Conservation (phyloP, 2,113 vertebrate species). For the Vireo altiloquus region DNA sequence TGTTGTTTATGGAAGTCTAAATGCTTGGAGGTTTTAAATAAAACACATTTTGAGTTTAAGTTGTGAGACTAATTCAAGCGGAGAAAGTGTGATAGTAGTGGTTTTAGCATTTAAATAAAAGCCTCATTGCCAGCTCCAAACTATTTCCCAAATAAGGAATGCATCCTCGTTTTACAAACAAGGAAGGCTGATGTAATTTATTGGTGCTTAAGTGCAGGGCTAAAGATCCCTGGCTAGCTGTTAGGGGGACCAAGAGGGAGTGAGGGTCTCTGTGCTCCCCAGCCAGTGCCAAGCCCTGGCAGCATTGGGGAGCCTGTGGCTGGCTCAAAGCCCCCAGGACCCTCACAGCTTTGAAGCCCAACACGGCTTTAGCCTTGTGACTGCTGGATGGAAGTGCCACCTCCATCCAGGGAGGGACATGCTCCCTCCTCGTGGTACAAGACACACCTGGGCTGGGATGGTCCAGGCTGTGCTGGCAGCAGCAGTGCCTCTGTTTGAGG, state of each 20-base stretch:
- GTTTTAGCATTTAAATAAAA: background rate
- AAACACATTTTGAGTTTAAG: background rate
- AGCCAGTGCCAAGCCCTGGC: background rate
- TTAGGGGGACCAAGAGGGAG: background rate
- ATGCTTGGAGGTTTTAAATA: background rate
- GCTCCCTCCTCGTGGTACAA: background rate
- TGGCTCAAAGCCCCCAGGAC: rapidly evolving
- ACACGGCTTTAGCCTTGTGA: background rate
- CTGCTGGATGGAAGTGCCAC: background rate
- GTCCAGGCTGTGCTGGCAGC: background rate
- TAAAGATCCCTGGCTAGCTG: background rate
- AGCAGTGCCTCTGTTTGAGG: background rate
- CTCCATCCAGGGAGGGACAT: background rate
- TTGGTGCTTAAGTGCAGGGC: background rate
- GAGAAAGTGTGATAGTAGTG: background rate
- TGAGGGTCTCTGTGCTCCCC: rapidly evolving
- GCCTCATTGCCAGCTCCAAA: background rate
- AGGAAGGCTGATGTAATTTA: background rate
- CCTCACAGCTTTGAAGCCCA: background rate
- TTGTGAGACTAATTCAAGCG: background rate
- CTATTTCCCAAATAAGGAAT: background rate
- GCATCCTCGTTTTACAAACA: background rate
- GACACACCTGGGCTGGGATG: rapidly evolving
- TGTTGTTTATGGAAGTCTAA: background rate
- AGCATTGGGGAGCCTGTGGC: background rate